Conservation (phyloP, 1,140 invertebrate genomes). For the Euschistus heros region DNA sequence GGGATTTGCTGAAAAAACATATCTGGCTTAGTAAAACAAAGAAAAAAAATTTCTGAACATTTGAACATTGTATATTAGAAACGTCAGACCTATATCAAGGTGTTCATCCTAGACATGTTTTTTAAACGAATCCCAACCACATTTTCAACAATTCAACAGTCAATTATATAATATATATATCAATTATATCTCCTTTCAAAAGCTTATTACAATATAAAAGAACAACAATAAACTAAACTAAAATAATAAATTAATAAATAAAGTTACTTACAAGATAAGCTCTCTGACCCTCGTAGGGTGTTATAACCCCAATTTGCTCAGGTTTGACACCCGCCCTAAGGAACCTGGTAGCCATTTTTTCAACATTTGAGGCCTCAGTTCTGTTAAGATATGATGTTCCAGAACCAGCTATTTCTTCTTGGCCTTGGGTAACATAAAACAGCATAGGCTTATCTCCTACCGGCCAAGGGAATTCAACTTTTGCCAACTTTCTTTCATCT, state of each 20-base stretch:
- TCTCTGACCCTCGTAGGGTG: conserved; percentile 97
- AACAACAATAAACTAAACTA: too few relatives aligned
- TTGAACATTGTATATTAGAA: too few relatives aligned
- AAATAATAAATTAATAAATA: conserved; percentile 1
- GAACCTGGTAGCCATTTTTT: conserved; percentile 91
- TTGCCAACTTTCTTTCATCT: conserved; percentile 79
- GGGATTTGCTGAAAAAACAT: too few relatives aligned
- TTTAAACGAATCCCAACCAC: too few relatives aligned
- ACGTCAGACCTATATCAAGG: too few relatives aligned
- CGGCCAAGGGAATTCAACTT: conserved; percentile 97
- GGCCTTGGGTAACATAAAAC: conserved; percentile 95
- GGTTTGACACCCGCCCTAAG: conserved; percentile 90
- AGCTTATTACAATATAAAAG: neutral
- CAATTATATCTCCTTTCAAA: neutral
- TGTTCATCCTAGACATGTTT: too few relatives aligned
- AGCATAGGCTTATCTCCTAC: conserved; percentile 95
- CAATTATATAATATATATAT: neutral
- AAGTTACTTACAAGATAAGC: conserved; percentile 77
- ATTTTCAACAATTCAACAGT: too few relatives aligned
- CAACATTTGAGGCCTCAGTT: conserved; percentile 96
- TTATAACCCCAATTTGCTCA: conserved; percentile 99
- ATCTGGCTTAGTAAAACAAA: too few relatives aligned
- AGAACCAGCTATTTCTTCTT: conserved; percentile 96
- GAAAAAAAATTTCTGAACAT: too few relatives aligned
- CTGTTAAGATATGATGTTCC: conserved; percentile 98